Evolutionary conservation across 2,888 invertebrate genomes (phyloP).

Genomic region (Tillus elongatus): DNA sequence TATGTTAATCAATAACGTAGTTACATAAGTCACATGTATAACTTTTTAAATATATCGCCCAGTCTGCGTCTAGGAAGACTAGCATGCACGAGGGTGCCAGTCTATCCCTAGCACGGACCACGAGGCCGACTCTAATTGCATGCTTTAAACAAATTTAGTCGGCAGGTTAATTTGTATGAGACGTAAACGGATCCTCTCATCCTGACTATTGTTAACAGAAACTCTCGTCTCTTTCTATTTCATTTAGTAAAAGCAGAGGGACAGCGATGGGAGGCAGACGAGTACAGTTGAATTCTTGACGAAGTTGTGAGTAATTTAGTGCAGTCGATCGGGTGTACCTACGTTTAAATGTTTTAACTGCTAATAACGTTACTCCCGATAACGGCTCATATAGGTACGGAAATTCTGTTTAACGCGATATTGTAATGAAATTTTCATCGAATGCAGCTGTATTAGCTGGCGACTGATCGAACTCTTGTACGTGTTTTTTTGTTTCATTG

Average conservation of each 20-base stretch:
- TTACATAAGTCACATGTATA: slow-evolving; percentile 36
- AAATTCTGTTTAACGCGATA: too few relatives aligned
- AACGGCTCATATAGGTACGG: background rate
- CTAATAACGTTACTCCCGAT: slow-evolving; percentile 3
- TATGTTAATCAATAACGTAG: slow-evolving; percentile 28
- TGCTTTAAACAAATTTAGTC: slow-evolving; percentile 42
- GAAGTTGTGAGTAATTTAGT: background rate
- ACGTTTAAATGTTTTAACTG: slow-evolving; percentile 1
- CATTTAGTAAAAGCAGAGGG: too few relatives aligned
- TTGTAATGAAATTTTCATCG: background rate
- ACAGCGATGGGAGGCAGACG: too few relatives aligned
- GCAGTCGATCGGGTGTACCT: too few relatives aligned
- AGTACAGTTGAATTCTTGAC: background rate
- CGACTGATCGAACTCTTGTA: too few relatives aligned
- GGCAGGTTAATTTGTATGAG: slow-evolving; percentile 41
- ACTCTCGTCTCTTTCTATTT: too few relatives aligned
- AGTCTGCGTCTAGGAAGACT: slow-evolving; percentile 8
- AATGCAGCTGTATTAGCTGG: slow-evolving; percentile 2
- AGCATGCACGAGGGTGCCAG: slow-evolving; percentile 35
- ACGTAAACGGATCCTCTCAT: slow-evolving; percentile 34
- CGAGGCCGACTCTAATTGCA: slow-evolving; percentile 40
- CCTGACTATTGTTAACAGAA: background rate
- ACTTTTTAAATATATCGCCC: slow-evolving; percentile 31
- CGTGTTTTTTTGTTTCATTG: too few relatives aligned
- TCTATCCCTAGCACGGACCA: slow-evolving; percentile 37